A percentile compares a stretch with the other conserved stretches of the same genome.
Conservation (phyloP, 2,888 invertebrate genomes). For the Leptinotarsa tumamoca region DNA sequence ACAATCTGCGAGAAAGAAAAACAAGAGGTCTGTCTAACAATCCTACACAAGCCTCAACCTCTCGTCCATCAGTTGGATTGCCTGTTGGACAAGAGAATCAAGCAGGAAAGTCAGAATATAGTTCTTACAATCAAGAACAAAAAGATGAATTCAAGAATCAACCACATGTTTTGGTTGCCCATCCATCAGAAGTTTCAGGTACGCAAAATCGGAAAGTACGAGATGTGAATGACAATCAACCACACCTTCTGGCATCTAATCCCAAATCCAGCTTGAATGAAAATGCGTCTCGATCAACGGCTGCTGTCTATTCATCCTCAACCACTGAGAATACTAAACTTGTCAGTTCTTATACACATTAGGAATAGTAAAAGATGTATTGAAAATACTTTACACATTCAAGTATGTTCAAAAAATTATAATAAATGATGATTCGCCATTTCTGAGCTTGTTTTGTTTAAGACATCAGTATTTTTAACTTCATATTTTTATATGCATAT, state of each 20-base stretch:
- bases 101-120: not conserved
- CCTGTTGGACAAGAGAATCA: not conserved
- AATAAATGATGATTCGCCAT: not conserved
- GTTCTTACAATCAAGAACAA: not conserved
- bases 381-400: too few relatives aligned
- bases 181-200: not conserved
- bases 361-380: too few relatives aligned
- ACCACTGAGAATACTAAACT: not conserved
- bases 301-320: not conserved
- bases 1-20: not conserved
- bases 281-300: not conserved
- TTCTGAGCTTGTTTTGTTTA: too few relatives aligned
- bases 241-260: constrained; percentile 3
- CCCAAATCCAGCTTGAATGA: not conserved
- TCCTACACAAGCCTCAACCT: not conserved
- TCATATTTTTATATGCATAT: too few relatives aligned
- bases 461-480: too few relatives aligned
- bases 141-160: not conserved
- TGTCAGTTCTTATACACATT: not conserved
- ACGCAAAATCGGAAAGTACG: not conserved
- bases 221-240: constrained; percentile 10
- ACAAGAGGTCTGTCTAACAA: not conserved
- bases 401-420: not conserved
- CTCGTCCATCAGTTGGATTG: not conserved
- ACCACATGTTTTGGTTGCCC: not conserved